A percentile compares a stretch with the other conserved stretches of the same genome.
Conservation (phyloP, 2,888 invertebrate species). For the Tricholauxania praeusta region DNA sequence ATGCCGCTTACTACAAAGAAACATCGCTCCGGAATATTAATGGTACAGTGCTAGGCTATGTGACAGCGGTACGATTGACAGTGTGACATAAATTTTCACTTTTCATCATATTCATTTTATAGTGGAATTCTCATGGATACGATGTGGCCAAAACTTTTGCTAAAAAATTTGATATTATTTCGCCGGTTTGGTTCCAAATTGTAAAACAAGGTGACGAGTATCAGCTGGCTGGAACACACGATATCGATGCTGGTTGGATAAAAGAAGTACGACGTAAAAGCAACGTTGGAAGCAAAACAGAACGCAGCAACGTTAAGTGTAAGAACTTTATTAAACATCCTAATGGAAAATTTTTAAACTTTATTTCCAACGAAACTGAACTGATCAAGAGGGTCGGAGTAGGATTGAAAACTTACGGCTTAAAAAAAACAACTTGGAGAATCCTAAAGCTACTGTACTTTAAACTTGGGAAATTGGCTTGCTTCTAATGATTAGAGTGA, state of each 20-base stretch:
- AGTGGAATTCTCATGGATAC: conserved; percentile 97
- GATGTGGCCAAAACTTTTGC: conserved; percentile 91
- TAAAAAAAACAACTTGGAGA: no score
- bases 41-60: conserved; percentile 87
- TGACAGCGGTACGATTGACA: conserved; percentile 81
- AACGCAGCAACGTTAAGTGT: conserved; percentile 46
- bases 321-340: background rate
- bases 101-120: conserved; percentile 12
- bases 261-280: conserved; percentile 73
- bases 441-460: no score
- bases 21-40: conserved; percentile 76
- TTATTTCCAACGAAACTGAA: no score
- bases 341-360: no score
- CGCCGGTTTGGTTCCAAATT: conserved; percentile 96
- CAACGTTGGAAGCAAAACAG: conserved; percentile 45
- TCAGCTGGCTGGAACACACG: conserved; percentile 80
- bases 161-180: conserved; percentile 89
- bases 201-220: conserved; percentile 74
- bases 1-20: conserved; percentile 80
- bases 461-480: no score
- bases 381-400: no score
- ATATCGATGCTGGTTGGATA: conserved; percentile 88
- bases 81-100: background rate
- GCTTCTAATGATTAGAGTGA: no score
- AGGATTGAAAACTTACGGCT: no score